These are phyloP conservation scores for Neosalanx taihuensis DNA, from an alignment of 2,797 vertebrate species.

Conservation along the genomic window DNA sequence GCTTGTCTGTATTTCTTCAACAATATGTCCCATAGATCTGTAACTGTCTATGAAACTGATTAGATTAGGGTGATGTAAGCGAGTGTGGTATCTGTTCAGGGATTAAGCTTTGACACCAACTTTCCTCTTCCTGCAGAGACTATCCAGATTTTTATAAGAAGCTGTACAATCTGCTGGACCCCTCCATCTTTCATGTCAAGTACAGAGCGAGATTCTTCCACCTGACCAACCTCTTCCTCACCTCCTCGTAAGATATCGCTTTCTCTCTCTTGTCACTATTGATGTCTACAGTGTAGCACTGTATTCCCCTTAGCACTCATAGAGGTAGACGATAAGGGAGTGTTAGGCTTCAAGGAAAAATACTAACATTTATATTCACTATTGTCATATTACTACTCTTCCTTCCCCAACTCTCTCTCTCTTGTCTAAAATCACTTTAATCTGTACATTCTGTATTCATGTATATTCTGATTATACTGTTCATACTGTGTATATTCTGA, in stretches of 20 bases:
- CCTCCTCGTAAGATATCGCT: slow-evolving; percentile 82
- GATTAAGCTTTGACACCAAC: not conserved
- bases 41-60: not conserved
- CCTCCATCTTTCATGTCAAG: slow-evolving; percentile 89
- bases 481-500: too few relatives aligned
- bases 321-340: not conserved
- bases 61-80: not conserved
- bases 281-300: not conserved
- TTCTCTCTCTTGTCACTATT: not conserved
- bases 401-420: not conserved
- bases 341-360: too few relatives aligned
- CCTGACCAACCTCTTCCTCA: slow-evolving; percentile 85
- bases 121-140: slow-evolving; percentile 72
- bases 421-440: too few relatives aligned
- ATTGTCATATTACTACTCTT: not conserved
- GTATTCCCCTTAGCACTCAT: not conserved
- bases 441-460: too few relatives aligned
- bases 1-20: too few relatives aligned
- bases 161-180: slow-evolving; percentile 89
- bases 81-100: not conserved
- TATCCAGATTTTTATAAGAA: slow-evolving; percentile 97
- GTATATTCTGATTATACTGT: too few relatives aligned
- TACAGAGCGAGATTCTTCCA: slow-evolving; percentile 92
- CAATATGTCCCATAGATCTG: too few relatives aligned
- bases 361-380: not conserved